Evolutionary conservation across 2,888 invertebrate genomes (phyloP).

Genomic region (Limnephilus rhombicus): DNA sequence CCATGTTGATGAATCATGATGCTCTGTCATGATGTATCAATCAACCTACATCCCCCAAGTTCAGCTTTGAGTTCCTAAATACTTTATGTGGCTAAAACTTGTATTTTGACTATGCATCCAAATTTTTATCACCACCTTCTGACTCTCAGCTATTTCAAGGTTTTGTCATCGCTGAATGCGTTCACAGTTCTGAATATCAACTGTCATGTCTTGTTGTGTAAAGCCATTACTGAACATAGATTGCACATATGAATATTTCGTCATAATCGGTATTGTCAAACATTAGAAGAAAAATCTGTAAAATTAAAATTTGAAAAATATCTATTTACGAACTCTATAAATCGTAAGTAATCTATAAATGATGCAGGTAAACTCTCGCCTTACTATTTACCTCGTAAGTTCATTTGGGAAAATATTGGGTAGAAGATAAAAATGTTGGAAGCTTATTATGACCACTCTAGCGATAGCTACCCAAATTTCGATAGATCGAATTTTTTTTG

Average conservation of each 20-base stretch:
- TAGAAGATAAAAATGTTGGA: not conserved
- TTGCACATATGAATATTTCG: not conserved
- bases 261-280: not conserved
- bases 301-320: not conserved
- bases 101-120: slow-evolving; percentile 51
- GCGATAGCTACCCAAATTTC: no score
- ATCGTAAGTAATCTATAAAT: no score
- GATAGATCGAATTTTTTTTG: not conserved
- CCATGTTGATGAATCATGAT: no score
- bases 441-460: no score
- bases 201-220: not conserved
- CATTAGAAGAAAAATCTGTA: not conserved
- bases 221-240: not conserved
- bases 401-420: not conserved
- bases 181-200: not conserved
- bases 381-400: not conserved
- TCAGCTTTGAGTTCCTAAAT: slow-evolving; percentile 33
- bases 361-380: not conserved
- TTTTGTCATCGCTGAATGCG: slow-evolving; percentile 39
- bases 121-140: slow-evolving; percentile 42
- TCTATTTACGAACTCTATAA: not conserved
- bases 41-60: slow-evolving; percentile 5
- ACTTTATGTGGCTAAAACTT: slow-evolving; percentile 53
- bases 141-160: slow-evolving; percentile 25
- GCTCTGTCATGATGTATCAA: not conserved